Evolutionary conservation across 2,113 vertebrate species (phyloP).

Genomic region (Perccottus glenii): DNA sequence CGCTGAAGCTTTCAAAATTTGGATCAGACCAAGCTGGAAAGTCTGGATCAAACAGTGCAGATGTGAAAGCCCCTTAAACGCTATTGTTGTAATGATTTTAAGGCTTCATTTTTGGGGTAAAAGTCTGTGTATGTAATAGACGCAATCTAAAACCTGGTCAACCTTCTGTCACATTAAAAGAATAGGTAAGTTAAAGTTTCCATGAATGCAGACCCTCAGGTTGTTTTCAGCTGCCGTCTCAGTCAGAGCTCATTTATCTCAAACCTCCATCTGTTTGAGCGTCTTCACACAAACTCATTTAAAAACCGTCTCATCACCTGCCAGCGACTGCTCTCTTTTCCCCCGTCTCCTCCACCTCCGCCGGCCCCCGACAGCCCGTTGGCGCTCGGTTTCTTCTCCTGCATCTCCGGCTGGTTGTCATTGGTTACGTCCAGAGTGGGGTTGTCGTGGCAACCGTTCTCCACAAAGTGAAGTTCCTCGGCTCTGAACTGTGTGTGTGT

Average conservation of each 20-base stretch:
- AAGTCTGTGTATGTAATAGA: too few relatives aligned
- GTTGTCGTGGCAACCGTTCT: slow-evolving; percentile 98
- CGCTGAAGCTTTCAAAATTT: too few relatives aligned
- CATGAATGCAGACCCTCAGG: too few relatives aligned
- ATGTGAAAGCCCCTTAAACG: too few relatives aligned
- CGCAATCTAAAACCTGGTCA: too few relatives aligned
- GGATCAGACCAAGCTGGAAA: too few relatives aligned
- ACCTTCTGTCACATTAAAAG: too few relatives aligned
- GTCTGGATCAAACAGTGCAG: too few relatives aligned
- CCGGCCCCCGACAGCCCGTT: slow-evolving; percentile 86
- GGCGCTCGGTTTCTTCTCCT: slow-evolving; percentile 90
- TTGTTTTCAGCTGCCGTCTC: too few relatives aligned
- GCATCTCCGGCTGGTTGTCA: slow-evolving; percentile 90
- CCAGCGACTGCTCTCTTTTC: slow-evolving; percentile 79
- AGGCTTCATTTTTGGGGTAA: too few relatives aligned
- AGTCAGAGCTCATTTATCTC: background rate
- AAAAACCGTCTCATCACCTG: slow-evolving; percentile 72
- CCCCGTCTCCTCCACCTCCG: slow-evolving; percentile 55
- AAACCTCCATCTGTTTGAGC: background rate
- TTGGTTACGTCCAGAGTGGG: slow-evolving; percentile 95
- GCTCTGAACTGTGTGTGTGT: slow-evolving; percentile 77
- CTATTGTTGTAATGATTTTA: too few relatives aligned
- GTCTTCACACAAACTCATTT: background rate
- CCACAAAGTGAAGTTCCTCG: slow-evolving; percentile 95
- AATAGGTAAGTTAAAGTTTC: too few relatives aligned